Evolutionary conservation across 2,797 vertebrate species (phyloP).

Genomic region (Sphenodon punctatus): DNA sequence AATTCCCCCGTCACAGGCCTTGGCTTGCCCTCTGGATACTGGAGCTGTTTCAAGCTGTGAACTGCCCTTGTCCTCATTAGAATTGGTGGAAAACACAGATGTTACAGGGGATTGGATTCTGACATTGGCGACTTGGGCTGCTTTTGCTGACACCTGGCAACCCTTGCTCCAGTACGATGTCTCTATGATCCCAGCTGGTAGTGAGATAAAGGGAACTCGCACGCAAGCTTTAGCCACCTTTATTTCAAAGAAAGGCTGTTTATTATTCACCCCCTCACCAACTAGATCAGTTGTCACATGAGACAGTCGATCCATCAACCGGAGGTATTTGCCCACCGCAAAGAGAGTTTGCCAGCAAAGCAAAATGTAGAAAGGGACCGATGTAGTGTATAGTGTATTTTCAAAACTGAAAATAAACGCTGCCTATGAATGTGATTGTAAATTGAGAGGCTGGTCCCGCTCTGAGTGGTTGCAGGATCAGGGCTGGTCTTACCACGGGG

Average conservation of each 20-base stretch:
- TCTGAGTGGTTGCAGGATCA: no score
- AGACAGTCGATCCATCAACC: not conserved
- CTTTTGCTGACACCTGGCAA: fast-evolving
- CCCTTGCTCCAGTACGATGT: not conserved
- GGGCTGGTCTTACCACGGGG: no score
- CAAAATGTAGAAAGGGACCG: not conserved
- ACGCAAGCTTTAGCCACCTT: no score
- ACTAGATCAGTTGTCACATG: not conserved
- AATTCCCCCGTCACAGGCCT: not conserved
- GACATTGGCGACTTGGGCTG: not conserved
- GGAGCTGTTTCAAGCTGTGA: not conserved
- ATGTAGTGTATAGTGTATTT: not conserved
- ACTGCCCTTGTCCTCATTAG: not conserved
- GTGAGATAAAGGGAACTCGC: no score
- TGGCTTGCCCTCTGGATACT: not conserved
- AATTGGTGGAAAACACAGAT: fast-evolving
- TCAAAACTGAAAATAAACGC: no score
- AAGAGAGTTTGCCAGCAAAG: not conserved
- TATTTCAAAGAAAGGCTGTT: no score
- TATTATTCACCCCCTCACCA: not conserved
- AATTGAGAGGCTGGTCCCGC: no score
- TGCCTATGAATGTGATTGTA: no score
- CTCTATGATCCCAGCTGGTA: not conserved
- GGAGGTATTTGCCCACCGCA: not conserved
- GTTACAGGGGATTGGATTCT: not conserved